Conservation (phyloP, 2,797 vertebrate genomes). For the Gadopsis bispinosus region DNA sequence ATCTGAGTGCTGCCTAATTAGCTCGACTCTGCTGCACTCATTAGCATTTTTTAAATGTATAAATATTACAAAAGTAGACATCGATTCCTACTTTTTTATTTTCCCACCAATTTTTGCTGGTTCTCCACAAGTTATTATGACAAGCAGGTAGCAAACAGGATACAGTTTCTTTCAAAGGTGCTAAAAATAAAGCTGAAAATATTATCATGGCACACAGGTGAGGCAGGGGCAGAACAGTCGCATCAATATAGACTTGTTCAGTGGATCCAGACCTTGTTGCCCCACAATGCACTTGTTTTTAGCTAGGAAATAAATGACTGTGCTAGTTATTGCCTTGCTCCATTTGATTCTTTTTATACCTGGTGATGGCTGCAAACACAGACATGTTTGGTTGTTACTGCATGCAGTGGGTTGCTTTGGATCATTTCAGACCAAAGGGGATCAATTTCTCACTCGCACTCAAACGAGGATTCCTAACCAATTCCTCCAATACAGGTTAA, state of each 20-base stretch:
- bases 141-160: neutral
- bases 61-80: neutral
- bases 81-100: neutral
- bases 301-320: neutral
- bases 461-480: neutral
- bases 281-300: neutral
- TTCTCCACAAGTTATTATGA: neutral
- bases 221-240: neutral
- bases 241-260: neutral
- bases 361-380: neutral
- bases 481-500: neutral
- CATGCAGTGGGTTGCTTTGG: neutral
- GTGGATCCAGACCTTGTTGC: neutral
- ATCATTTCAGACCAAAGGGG: neutral
- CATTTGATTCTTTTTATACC: neutral
- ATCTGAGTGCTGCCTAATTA: neutral
- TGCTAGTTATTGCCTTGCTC: neutral
- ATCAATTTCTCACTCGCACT: neutral
- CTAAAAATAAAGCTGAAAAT: too few species aligned
- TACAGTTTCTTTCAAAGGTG: neutral
- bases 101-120: neutral
- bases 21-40: neutral
- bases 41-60: neutral
- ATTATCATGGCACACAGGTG: neutral
- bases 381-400: neutral